phyloP scores from a whole-genome alignment of 2,888 invertebrate species.

The Troglohyphantes excavatus region DNA sequence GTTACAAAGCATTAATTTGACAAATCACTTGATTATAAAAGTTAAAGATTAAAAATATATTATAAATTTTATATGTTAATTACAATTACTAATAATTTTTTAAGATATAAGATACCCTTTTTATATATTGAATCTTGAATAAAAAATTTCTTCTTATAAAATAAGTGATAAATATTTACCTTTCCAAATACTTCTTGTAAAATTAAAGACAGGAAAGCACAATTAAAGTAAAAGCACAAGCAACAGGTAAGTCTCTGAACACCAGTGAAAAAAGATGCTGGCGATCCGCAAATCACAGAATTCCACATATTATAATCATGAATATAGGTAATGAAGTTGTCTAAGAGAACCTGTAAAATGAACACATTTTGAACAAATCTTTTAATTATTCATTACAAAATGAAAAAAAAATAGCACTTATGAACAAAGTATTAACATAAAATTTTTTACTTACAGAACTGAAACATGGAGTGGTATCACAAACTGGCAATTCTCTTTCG shows the following conservation, averaged over 20 bases:
- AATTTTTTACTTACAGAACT: conserved; percentile 80
- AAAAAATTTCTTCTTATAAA: no score
- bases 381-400: neutral
- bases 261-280: conserved; percentile 62
- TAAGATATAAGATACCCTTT: no score
- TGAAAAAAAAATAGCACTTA: no score
- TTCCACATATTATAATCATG: conserved; percentile 74
- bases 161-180: no score
- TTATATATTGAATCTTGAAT: no score
- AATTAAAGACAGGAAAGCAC: conserved; percentile 33
- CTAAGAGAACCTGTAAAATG: conserved; percentile 48
- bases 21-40: no score
- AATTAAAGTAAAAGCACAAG: conserved; percentile 51
- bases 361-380: neutral
- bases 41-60: no score
- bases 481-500: conserved; percentile 82
- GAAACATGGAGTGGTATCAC: conserved; percentile 81
- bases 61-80: no score
- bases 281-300: conserved; percentile 48
- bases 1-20: no score
- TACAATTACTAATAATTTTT: no score
- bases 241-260: conserved; percentile 73
- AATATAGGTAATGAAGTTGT: conserved; percentile 46
- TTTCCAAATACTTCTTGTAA: conserved; percentile 14
- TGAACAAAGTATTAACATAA: neutral